Conservation (phyloP, 2,888 invertebrate genomes). For the Acronicta aceris region DNA sequence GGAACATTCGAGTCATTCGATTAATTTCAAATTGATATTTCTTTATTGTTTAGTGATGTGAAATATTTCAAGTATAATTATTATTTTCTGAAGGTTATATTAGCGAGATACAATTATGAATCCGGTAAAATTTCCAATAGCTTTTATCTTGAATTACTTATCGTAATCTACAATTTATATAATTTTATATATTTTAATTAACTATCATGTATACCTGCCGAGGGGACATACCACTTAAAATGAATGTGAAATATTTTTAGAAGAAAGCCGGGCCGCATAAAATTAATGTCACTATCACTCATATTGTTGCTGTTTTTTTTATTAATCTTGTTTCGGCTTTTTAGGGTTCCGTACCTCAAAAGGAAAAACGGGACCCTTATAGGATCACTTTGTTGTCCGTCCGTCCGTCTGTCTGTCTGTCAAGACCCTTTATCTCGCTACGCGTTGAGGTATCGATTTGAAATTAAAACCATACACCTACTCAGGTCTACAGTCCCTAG, state of each 20-base stretch:
- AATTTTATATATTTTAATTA: slow-evolving; percentile 2
- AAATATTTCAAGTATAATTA: slow-evolving; percentile 1
- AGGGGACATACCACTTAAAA: background rate
- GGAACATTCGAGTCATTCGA: slow-evolving; percentile 29
- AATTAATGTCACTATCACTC: background rate
- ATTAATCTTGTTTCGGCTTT: background rate
- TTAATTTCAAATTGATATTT: slow-evolving; percentile 33
- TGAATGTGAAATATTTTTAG: background rate
- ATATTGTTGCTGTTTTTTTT: background rate
- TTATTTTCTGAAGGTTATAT: background rate
- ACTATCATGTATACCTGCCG: background rate
- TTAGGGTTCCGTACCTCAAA: no score
- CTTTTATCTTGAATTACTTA: background rate
- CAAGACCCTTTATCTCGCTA: no score
- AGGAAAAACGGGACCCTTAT: no score
- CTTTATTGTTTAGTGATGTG: slow-evolving; percentile 10
- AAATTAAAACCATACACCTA: no score
- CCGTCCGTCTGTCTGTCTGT: no score
- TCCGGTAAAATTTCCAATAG: background rate
- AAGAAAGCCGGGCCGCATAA: background rate
- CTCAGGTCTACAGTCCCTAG: no score
- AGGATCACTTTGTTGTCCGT: no score
- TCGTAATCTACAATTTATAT: background rate
- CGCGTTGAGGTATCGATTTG: no score
- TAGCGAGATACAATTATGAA: background rate